Base-by-base conservation (phyloP, 64 coral and sea anemone genomes). In the Pocillopora verrucosa region DNA sequence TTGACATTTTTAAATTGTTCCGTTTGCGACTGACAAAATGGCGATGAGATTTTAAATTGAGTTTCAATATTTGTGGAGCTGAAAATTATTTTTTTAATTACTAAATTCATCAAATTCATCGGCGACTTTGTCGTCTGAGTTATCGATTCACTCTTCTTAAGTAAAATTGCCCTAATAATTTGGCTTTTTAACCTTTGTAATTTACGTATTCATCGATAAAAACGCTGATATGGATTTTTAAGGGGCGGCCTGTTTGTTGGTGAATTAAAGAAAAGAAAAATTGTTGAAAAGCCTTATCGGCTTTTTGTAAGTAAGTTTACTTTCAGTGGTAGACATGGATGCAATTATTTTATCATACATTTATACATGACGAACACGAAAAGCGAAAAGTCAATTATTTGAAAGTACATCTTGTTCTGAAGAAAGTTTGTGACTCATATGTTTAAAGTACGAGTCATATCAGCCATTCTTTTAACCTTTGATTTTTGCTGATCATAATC, bases 81-180 rank as follows among this genome's bases (percentile, higher is more conserved):
- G 19, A 70, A 70, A 70, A 70, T 70, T n/a, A 70, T 70, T 70
- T 24, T 70, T 70, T 70, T 70, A 70, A 70, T 70, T 70, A 70
- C 22, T 24, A 70, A 70, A 70, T 70, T 70, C 20, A 70, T 25
- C 67, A 70, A 70, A 70, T 70, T 70, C 67, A 70, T 70, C 67
- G 67, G 67, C 67, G 25, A 20, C 12, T 24, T 70, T 67, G 22
- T 70, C 67, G 67, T 70, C n/a, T 70, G 22, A 4, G 19, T 70
- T 70, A 20, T 24, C 67, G 25, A n/a, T 70, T 70, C 25, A 70
- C 67, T 24, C n/a, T 70, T n/a, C 25, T 70, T 24, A 20, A 25
- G 19, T 24, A 25, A 70, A 70, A n/a, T 70, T 70, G 67, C 20
- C 67, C 11, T n/a, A 11, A 20, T 25, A 70, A 25, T 70, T 70